Evolutionary conservation across 2,888 invertebrate species (phyloP).

Genomic region (Trileptium ribeirensis): DNA sequence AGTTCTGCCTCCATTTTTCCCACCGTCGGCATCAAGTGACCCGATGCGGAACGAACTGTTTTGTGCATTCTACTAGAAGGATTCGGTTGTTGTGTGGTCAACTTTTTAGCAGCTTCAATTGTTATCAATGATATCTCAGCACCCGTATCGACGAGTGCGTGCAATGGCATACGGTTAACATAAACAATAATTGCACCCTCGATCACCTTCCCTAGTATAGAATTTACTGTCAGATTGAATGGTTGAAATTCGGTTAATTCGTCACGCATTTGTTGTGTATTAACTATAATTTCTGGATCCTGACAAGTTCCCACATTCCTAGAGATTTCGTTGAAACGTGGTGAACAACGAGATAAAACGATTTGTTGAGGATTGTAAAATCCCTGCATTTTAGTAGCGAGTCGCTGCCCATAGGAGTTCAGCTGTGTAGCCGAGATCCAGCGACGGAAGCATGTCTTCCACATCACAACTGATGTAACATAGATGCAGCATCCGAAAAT

Average conservation of each 20-base stretch:
- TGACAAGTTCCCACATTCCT: neutral
- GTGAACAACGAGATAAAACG: neutral
- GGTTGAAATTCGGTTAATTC: neutral
- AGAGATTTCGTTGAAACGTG: no score
- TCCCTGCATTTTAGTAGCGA: neutral
- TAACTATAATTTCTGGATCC: neutral
- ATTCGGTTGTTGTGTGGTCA: neutral
- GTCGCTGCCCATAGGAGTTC: neutral
- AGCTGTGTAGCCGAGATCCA: neutral
- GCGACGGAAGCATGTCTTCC: neutral
- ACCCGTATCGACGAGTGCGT: neutral
- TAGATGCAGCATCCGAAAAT: neutral
- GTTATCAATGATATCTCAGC: neutral
- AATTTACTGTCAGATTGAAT: neutral
- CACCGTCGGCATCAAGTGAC: neutral
- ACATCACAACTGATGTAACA: neutral
- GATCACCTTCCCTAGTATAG: neutral
- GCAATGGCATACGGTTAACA: neutral
- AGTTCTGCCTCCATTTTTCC: neutral
- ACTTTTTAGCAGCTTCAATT: neutral
- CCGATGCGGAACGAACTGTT: neutral
- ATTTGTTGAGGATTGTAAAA: neutral
- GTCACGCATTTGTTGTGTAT: neutral
- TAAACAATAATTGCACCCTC: neutral
- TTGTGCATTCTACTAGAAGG: neutral